Base-by-base conservation (phyloP, 1,140 invertebrate species). In the Drosophila nebulosa region DNA sequence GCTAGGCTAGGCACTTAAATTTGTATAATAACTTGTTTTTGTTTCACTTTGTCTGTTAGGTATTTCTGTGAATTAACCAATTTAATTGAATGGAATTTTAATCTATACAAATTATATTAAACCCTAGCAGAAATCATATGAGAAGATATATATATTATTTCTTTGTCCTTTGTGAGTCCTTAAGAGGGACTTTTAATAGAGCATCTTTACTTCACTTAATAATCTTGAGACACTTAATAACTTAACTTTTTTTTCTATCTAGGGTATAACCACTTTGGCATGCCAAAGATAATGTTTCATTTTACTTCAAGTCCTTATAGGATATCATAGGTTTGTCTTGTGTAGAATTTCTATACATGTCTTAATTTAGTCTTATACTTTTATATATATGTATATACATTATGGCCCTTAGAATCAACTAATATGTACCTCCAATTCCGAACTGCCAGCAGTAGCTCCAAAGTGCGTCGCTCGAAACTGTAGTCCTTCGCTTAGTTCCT, bases 381-480 rank as follows among this genome's bases (percentile, higher is more conserved):
- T 32, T 32, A n/a, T 26, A 26, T 26, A 26, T 36, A 5, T 42
- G 9, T 62, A 52, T 62, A 5, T 53, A 63, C 61, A 53, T 39
- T 36, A 4, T 3, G 14, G 30, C 21, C 24, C 6, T 7, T 9
- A n/a, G 4, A 35, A 60, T 78, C 79, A 84, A 67, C 79, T 83
- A 36, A 78, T 66, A 6, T 69, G 71, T 7, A 60, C 61, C 42
- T 78, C 79, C 32, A 77, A 26, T 9, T 76, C 73, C 0, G 77
- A 62, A 27, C 69, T 21, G 14, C 39, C 39, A 46, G 7, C 12
- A 46, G n/a, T 3, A 9, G 14, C 77, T 5, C 36, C 79, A 35
- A 84, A 84, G 24, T 84, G 79, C 0, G 79, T 62, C 0, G 75
- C 64, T 7, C 72, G 58, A 36, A 84, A 70, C 50, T 79, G 72